A percentile compares a stretch with the other conserved stretches of the same genome.
These are phyloP conservation scores for Dendrocopos noguchii DNA, from an alignment of 2,113 vertebrate genomes.

Conservation along the genomic window DNA sequence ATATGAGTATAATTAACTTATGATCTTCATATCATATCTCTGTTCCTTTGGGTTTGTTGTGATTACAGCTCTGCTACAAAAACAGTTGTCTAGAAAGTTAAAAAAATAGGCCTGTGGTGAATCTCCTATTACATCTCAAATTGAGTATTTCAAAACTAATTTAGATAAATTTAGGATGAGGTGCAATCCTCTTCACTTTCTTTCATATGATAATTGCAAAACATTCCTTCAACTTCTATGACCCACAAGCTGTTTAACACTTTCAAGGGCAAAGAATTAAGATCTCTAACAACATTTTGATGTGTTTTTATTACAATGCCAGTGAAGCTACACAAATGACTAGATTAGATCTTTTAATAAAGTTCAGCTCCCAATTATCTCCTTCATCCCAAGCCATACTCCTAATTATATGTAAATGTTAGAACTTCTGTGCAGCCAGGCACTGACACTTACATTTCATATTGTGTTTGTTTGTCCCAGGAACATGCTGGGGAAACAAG, in stretches of 20 bases:
- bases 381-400: not conserved
- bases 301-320: not conserved
- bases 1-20: not conserved
- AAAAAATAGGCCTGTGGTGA: not conserved
- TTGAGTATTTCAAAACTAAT: not conserved
- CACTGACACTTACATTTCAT: not conserved
- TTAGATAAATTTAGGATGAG: not conserved
- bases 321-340: not conserved
- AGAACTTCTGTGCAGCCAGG: not conserved
- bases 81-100: not conserved
- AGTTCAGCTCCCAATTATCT: not conserved
- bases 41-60: not conserved
- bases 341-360: not conserved
- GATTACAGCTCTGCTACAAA: not conserved
- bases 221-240: not conserved
- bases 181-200: not conserved
- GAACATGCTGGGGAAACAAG: not conserved
- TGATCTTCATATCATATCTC: not conserved
- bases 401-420: not conserved
- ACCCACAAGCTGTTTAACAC: not conserved
- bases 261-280: not conserved
- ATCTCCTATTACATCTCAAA: not conserved
- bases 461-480: not conserved
- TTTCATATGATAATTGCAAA: not conserved
- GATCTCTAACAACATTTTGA: not conserved